phyloP scores from a whole-genome alignment of 1,140 invertebrate species.

The Bactericera cockerelli region DNA sequence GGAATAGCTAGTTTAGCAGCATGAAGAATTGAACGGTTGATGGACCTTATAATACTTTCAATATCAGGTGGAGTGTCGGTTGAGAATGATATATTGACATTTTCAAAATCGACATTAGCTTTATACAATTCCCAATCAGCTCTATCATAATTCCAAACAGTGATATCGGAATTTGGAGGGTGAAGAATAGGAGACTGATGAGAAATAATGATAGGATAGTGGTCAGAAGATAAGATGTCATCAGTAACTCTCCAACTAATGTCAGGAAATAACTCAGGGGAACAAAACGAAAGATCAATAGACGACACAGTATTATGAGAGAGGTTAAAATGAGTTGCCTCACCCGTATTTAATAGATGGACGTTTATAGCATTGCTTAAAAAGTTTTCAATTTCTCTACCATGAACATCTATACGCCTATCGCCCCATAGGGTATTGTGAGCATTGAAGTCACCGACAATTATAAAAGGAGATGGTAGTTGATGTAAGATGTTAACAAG shows the following conservation, averaged over 20 bases:
- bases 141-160: too few relatives aligned
- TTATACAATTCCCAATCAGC: too few relatives aligned
- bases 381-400: conserved; percentile 20
- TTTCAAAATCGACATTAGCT: too few relatives aligned
- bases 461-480: conserved; percentile 24
- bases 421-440: conserved; percentile 26
- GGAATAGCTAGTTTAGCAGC: not conserved
- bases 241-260: conserved; percentile 6
- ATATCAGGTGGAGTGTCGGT: not conserved
- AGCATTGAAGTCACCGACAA: conserved; percentile 26
- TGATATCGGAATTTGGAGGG: too few relatives aligned
- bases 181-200: too few relatives aligned
- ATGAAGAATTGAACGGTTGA: not conserved
- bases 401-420: conserved; percentile 22
- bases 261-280: not conserved
- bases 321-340: conserved; percentile 5
- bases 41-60: not conserved
- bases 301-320: not conserved
- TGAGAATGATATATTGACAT: too few relatives aligned
- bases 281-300: conserved; percentile 7
- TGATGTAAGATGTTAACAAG: conserved; percentile 23
- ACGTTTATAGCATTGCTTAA: not conserved
- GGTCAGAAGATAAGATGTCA: not conserved
- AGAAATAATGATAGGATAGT: conserved; percentile 8
- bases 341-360: not conserved